Evolutionary conservation across 2,888 invertebrate genomes (phyloP).

Genomic region (Trissolcus brochymenae): DNA sequence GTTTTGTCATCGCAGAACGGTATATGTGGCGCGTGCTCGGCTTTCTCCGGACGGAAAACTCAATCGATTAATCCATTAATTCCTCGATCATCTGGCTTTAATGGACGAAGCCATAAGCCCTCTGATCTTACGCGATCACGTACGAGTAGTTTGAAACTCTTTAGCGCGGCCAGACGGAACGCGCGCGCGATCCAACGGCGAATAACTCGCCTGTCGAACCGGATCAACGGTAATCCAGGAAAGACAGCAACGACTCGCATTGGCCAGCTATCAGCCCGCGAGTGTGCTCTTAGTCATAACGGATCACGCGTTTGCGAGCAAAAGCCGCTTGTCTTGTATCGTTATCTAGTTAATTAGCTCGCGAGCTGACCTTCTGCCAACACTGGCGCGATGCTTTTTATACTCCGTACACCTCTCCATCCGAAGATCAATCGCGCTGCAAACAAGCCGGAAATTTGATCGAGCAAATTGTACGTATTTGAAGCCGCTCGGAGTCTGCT

Average conservation of each 20-base stretch:
- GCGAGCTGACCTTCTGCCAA: conserved; percentile 10
- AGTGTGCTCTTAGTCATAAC: conserved; percentile 41
- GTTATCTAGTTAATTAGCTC: conserved; percentile 32
- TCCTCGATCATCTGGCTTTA: conserved; percentile 50
- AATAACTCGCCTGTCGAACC: conserved; percentile 52
- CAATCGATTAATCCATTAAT: conserved; percentile 52
- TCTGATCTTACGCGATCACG: conserved; percentile 52
- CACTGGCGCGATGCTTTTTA: not conserved
- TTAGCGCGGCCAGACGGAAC: conserved; percentile 35
- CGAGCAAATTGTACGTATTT: conserved; percentile 9
- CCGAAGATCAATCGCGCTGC: conserved; percentile 11
- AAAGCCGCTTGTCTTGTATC: conserved; percentile 38
- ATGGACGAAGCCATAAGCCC: conserved; percentile 46
- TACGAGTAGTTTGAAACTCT: conserved; percentile 55
- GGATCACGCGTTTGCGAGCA: conserved; percentile 35
- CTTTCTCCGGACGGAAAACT: conserved; percentile 33
- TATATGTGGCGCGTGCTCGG: conserved; percentile 19
- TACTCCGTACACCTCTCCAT: conserved; percentile 7
- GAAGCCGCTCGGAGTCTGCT: conserved; percentile 3
- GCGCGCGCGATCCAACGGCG: conserved; percentile 52
- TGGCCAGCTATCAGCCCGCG: conserved; percentile 32
- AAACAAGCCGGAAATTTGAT: conserved; percentile 9
- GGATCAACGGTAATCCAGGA: conserved; percentile 61
- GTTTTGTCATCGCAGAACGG: conserved; percentile 14
- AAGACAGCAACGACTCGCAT: conserved; percentile 57